Conservation (phyloP, 2,888 invertebrate genomes). For the Zele albiditarsus region DNA sequence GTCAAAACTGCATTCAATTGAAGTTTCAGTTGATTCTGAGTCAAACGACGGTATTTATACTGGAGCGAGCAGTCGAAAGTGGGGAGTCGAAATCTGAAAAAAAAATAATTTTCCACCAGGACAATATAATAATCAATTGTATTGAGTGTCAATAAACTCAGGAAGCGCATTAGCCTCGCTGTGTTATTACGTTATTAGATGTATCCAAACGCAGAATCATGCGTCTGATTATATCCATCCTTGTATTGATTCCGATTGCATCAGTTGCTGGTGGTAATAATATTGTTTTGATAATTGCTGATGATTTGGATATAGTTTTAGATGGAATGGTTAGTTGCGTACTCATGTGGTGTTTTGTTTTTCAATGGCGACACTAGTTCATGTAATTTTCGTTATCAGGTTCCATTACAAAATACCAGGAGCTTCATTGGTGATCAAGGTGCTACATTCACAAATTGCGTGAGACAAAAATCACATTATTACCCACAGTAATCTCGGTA, state of each 20-base stretch:
- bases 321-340: conserved; percentile 81
- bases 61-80: too few species aligned
- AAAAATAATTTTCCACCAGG: too few species aligned
- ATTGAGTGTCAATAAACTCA: too few species aligned
- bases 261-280: conserved; percentile 72
- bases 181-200: conserved; percentile 26
- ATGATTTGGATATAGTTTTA: conserved; percentile 89
- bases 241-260: background rate
- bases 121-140: too few species aligned
- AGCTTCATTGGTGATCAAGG: conserved; percentile 79
- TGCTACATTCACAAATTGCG: conserved; percentile 82
- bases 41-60: too few species aligned
- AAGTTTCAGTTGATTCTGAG: too few species aligned
- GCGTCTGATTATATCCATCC: background rate
- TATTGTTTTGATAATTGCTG: conserved; percentile 86
- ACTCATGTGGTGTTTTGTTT: conserved; percentile 19
- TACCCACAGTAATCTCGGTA: background rate
- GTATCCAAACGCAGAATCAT: conserved; percentile 36
- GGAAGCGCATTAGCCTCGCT: too few species aligned
- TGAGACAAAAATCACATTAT: conserved; percentile 72
- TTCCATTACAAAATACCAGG: conserved; percentile 79
- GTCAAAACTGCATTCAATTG: too few species aligned
- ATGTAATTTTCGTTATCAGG: conserved; percentile 71
- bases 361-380: background rate
- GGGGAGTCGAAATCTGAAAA: too few species aligned